phyloP scores from a whole-genome alignment of 2,797 vertebrate species.

The Leptoclinus maculatus region DNA sequence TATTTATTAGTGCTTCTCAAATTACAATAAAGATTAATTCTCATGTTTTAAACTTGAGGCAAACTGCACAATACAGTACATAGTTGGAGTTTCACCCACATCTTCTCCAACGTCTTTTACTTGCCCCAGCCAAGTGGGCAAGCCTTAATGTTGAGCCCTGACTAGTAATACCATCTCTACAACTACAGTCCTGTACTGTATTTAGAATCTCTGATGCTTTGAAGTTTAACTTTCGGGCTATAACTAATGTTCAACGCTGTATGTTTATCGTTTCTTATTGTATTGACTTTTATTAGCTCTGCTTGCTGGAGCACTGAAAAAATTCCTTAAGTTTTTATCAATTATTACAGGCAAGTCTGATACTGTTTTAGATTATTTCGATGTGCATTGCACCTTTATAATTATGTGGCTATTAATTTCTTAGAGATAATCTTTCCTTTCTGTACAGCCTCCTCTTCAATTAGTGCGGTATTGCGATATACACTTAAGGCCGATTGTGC shows the following conservation, averaged over 20 bases:
- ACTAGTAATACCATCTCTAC: no score
- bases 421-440: background rate
- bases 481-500: background rate
- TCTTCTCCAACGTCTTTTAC: no score
- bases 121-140: no score
- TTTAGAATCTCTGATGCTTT: conserved; percentile 1
- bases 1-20: no score
- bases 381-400: background rate
- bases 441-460: background rate
- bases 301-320: background rate
- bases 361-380: background rate
- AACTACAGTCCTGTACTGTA: background rate
- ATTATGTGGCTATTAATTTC: background rate
- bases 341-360: background rate
- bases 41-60: no score
- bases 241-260: background rate
- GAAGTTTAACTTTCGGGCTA: background rate
- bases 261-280: background rate
- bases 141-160: no score
- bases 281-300: background rate
- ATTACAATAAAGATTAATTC: no score
- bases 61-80: no score
- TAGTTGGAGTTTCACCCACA: no score
- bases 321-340: background rate
- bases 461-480: background rate